phyloP scores from a whole-genome alignment of 2,797 vertebrate genomes.

The Characodon lateralis region DNA sequence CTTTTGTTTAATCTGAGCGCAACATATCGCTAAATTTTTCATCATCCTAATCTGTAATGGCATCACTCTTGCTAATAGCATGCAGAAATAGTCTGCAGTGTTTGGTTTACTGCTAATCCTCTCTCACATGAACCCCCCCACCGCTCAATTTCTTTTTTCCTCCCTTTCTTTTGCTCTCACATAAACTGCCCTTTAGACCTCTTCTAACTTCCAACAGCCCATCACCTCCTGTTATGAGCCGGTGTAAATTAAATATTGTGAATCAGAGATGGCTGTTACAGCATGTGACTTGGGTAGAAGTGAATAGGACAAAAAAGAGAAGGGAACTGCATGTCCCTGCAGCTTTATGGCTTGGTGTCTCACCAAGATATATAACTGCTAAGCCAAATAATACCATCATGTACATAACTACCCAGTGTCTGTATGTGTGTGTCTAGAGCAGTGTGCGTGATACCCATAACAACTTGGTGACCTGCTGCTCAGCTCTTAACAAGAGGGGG shows the following conservation, averaged over 20 bases:
- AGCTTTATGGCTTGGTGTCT: constrained; percentile 72
- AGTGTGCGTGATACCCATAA: constrained; percentile 66
- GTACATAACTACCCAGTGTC: constrained; percentile 67
- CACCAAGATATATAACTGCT: constrained; percentile 70
- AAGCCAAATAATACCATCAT: constrained; percentile 72
- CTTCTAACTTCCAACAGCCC: constrained; percentile 59
- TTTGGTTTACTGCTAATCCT: constrained; percentile 46
- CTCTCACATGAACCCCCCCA: constrained; percentile 44
- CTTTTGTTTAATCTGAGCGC: constrained; percentile 41
- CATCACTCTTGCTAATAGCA: constrained; percentile 54
- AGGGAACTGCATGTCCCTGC: constrained; percentile 68
- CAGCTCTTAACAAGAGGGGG: constrained; percentile 69
- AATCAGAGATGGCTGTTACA: constrained; percentile 73
- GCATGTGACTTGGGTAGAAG: constrained; percentile 65
- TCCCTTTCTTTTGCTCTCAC: not conserved
- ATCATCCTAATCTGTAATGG: constrained; percentile 60
- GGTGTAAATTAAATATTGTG: constrained; percentile 79
- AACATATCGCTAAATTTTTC: constrained; percentile 36
- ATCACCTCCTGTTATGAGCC: constrained; percentile 73
- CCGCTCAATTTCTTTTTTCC: constrained; percentile 1
- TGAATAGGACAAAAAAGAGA: constrained; percentile 47
- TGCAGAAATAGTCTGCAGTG: constrained; percentile 25
- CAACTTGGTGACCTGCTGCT: constrained; percentile 64
- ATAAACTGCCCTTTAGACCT: constrained; percentile 31
- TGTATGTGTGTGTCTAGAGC: constrained; percentile 15